Evolutionary conservation across 2,113 vertebrate genomes (phyloP).

Genomic region (Chlorocebus sabaeus): DNA sequence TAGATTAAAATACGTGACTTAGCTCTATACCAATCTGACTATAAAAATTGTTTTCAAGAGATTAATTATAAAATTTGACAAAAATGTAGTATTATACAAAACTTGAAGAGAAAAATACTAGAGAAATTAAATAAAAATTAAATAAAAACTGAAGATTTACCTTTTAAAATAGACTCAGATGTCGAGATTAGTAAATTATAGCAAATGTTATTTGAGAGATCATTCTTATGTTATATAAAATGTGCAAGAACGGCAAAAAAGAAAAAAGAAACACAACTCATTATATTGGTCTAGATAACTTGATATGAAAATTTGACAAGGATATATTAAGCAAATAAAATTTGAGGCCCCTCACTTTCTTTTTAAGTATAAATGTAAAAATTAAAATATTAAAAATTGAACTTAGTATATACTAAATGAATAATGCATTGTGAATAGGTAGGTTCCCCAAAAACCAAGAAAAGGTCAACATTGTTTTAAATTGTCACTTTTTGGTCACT

Average conservation of each 20-base stretch:
- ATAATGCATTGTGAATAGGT: not conserved
- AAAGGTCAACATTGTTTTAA: not conserved
- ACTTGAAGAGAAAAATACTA: not conserved
- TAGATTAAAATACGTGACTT: not conserved
- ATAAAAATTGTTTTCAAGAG: not conserved
- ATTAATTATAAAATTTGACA: not conserved
- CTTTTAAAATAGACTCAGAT: not conserved
- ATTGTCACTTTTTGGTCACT: not conserved
- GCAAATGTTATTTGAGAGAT: not conserved
- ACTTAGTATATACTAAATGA: not conserved
- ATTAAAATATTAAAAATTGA: not conserved
- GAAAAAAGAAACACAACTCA: not conserved
- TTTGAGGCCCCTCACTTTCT: not conserved
- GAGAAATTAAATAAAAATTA: not conserved
- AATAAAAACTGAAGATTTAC: not conserved
- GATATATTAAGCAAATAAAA: not conserved
- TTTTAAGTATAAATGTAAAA: not conserved
- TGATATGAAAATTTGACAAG: not conserved
- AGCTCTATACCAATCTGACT: not conserved
- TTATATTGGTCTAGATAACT: not conserved
- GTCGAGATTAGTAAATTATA: not conserved
- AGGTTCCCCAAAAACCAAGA: not conserved
- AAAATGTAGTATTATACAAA: not conserved
- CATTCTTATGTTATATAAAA: not conserved
- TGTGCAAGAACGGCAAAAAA: not conserved